Evolutionary conservation across 2,797 vertebrate genomes (phyloP), one percentile per base, ranked within the genome.

Genomic region (Syngnathus rostellatus): DNA sequence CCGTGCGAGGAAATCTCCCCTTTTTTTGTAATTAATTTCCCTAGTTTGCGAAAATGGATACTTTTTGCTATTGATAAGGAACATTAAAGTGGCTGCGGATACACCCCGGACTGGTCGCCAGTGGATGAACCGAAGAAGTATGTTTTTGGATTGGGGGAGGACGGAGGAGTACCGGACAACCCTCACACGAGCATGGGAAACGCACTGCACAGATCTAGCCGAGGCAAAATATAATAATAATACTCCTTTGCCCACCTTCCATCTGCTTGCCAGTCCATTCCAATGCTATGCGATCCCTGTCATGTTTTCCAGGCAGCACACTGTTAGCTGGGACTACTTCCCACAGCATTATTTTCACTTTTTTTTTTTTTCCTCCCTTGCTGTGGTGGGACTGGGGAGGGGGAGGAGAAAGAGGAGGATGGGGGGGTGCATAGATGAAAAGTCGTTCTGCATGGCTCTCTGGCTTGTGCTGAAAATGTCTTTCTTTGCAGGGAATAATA

Each of bases 251-350:
- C 23, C 23, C 23, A 79, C 77, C 60, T 80, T 77, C 78, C 79
- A 74, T 83, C 78, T 81, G 81, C 75, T 73, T 53, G 63, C 64
- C 59, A 50, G 66, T 86, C 81, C 77, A 50, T 61, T 79, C 73
- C 74, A 57, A 19, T 66, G 3, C 40, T 1, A 37, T 11, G 2
- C 0, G 64, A 69, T 87, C 86, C 82, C 11, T 72, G 73, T 73
- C 88, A 14, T 84, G 78, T 85, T 87, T 91, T 88, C 77, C 73
- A 64, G 63, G 66, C 73, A 67, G 77, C 78, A 31, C 53, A 45
- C 41, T 62, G 63, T 55, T 72, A 67, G 80, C 87, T 85, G 89
- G 90, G 71, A 88, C 91, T 92, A 90, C 89, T 91, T 92, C 80
- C 85, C 83, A 84, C 82, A 85, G 86, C 83, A 84, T 89, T 89